Conservation (phyloP, 2,888 invertebrate genomes). For the Leptodirus hochenwartii region DNA sequence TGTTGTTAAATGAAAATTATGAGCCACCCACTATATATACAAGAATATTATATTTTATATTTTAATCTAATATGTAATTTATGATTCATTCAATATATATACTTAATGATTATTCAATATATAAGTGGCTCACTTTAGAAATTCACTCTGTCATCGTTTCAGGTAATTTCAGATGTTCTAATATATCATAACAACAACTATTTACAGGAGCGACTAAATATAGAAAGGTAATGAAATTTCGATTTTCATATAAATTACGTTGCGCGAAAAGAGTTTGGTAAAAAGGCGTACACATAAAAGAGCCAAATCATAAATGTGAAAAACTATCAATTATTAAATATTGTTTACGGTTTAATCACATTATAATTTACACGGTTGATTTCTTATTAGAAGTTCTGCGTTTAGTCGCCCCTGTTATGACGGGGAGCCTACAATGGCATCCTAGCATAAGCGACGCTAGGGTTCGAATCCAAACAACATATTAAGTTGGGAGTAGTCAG, state of each 20-base stretch:
- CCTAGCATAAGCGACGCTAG: too few relatives aligned
- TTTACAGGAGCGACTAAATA: too few relatives aligned
- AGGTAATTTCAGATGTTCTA: slow-evolving; percentile 20
- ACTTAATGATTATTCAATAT: slow-evolving; percentile 12
- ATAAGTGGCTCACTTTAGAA: slow-evolving; percentile 17
- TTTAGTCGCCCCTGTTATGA: slow-evolving; percentile 27
- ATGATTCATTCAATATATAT: slow-evolving; percentile 11
- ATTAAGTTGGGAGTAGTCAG: too few relatives aligned
- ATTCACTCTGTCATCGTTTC: slow-evolving; percentile 24
- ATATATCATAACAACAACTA: too few relatives aligned
- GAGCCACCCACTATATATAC: slow-evolving; percentile 28
- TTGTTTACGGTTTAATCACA: too few relatives aligned
- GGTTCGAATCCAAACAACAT: too few relatives aligned
- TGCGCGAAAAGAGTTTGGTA: too few relatives aligned
- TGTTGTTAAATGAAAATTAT: slow-evolving; percentile 32
- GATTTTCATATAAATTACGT: too few relatives aligned
- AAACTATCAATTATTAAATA: too few relatives aligned
- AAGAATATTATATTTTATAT: slow-evolving; percentile 8
- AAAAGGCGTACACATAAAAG: too few relatives aligned
- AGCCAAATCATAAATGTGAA: too few relatives aligned
- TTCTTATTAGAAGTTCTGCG: slow-evolving; percentile 5
- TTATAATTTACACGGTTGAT: slow-evolving; percentile 8
- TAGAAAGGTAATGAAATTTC: too few relatives aligned
- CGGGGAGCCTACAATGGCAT: slow-evolving; percentile 22
- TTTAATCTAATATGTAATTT: slow-evolving; percentile 10